These are phyloP conservation scores for Tetramorium parvispinum DNA, from an alignment of 1,140 invertebrate species.

Conservation along the genomic window DNA sequence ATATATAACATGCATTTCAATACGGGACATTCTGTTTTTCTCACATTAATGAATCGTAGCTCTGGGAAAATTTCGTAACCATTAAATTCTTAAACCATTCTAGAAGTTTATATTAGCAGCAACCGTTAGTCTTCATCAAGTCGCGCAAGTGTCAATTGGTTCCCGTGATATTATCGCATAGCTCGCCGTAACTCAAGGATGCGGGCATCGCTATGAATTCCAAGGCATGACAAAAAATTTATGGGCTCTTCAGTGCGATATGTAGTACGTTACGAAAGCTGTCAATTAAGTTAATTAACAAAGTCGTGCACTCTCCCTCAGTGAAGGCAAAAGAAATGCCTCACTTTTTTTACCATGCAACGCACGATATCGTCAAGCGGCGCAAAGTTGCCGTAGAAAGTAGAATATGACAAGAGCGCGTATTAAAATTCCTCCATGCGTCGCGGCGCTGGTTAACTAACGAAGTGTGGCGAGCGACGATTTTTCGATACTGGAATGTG, in stretches of 20 bases:
- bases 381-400: conserved; percentile 1
- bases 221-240: conserved; percentile 17
- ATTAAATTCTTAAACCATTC: neutral
- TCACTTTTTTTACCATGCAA: neutral
- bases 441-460: conserved; percentile 63
- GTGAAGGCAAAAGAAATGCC: neutral
- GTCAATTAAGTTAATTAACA: conserved; percentile 45
- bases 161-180: neutral
- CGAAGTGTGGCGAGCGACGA: conserved; percentile 67
- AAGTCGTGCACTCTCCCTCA: neutral
- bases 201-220: conserved; percentile 32
- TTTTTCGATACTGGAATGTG: conserved; percentile 59
- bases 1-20: neutral
- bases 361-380: neutral
- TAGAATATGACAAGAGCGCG: neutral
- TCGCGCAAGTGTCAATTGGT: conserved; percentile 39
- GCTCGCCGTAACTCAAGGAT: conserved; percentile 29
- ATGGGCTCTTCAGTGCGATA: neutral
- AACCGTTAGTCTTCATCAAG: conserved; percentile 51
- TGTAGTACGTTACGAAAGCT: conserved; percentile 14
- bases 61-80: neutral
- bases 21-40: neutral
- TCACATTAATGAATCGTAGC: conserved; percentile 16
- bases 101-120: conserved; percentile 21
- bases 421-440: conserved; percentile 59